Percentiles rank a stretch among this genome's conserved stretches.
Evolutionary conservation across 2,797 vertebrate species (phyloP).

Genomic region (Huso huso): DNA sequence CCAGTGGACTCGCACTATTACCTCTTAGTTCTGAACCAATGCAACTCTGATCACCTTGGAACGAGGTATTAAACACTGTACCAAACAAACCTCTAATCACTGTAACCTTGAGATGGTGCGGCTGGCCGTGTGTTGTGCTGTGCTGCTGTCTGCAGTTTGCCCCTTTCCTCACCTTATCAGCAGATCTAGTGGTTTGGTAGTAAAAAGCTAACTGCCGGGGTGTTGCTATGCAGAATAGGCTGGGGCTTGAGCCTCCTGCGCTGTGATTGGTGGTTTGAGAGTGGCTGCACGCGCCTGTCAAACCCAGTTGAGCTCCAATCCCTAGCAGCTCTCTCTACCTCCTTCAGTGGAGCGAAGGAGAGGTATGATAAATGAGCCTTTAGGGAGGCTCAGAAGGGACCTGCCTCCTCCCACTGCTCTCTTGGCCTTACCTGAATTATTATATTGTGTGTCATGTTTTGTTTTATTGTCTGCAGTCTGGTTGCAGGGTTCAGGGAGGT

Average conservation of each 20-base stretch:
- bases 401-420: no score
- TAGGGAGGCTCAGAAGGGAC: background rate
- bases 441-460: no score
- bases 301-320: slow-evolving; percentile 23
- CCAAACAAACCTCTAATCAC: background rate
- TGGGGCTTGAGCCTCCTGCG: slow-evolving; percentile 14
- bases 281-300: slow-evolving; percentile 23
- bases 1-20: no score
- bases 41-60: no score
- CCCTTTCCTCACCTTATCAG: slow-evolving; percentile 12
- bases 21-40: no score
- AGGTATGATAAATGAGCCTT: slow-evolving; percentile 22
- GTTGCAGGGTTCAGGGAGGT: no score
- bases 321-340: slow-evolving; percentile 20
- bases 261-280: slow-evolving; percentile 40
- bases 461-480: no score
- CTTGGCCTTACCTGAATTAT: no score
- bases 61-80: no score
- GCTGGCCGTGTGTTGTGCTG: background rate
- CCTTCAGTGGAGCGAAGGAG: background rate
- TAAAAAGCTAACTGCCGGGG: slow-evolving; percentile 1
- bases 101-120: slow-evolving; percentile 12
- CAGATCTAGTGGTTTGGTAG: slow-evolving; percentile 13
- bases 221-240: slow-evolving; percentile 43
- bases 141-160: background rate